phyloP scores from a whole-genome alignment of 2,113 vertebrate species.

The Neofelis nebulosa region DNA sequence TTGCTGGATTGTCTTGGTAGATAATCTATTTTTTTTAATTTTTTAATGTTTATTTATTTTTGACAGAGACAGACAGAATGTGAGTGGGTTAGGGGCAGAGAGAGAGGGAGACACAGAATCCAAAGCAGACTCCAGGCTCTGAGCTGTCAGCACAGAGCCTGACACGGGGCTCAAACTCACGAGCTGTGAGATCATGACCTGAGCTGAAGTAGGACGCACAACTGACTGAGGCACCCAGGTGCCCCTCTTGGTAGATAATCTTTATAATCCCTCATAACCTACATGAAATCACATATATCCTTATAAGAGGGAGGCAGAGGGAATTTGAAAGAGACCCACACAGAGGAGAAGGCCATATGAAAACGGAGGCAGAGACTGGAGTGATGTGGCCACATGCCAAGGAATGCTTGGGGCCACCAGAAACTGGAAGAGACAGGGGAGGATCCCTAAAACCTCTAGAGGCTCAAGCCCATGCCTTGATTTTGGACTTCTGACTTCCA shows the following conservation, averaged over 20 bases:
- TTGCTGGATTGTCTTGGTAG: background rate
- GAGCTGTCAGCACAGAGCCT: too few relatives aligned
- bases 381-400: background rate
- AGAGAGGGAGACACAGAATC: too few relatives aligned
- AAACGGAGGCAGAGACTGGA: background rate
- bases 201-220: too few relatives aligned
- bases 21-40: background rate
- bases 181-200: too few relatives aligned
- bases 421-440: background rate
- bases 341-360: background rate
- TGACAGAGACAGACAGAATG: too few relatives aligned
- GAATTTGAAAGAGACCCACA: background rate
- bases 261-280: background rate
- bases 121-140: too few relatives aligned
- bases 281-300: background rate
- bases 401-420: background rate
- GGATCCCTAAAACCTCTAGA: background rate
- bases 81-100: too few relatives aligned
- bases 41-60: too few relatives aligned
- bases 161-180: too few relatives aligned
- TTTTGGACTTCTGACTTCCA: background rate
- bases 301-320: background rate
- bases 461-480: background rate
- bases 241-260: background rate
- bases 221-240: too few relatives aligned